Evolutionary conservation across 2,113 vertebrate genomes (phyloP).

Genomic region (Amphiprion percula): DNA sequence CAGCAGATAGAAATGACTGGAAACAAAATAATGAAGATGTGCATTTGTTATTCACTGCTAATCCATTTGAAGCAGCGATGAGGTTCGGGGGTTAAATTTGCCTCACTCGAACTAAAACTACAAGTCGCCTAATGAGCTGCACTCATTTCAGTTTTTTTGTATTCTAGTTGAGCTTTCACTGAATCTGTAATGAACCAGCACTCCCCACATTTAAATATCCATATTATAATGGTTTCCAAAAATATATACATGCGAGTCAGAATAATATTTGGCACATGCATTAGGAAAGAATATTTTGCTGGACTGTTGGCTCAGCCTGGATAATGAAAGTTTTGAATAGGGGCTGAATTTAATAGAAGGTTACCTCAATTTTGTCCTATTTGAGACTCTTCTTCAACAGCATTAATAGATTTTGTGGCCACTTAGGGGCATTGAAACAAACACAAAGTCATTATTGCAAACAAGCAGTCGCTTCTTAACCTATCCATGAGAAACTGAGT

Average conservation of each 20-base stretch:
- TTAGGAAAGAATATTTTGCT: neutral
- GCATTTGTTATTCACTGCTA: constrained; percentile 15
- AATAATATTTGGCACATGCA: neutral
- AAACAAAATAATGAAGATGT: constrained; percentile 20
- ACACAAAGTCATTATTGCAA: no score
- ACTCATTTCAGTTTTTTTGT: neutral
- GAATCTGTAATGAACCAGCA: neutral
- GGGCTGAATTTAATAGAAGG: neutral
- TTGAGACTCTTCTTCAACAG: no score
- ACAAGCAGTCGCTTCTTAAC: no score
- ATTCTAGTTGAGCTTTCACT: neutral
- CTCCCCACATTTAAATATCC: neutral
- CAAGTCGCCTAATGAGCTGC: neutral
- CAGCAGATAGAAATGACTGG: constrained; percentile 26
- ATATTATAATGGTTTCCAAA: neutral
- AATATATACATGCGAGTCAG: neutral
- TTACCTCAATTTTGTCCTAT: no score
- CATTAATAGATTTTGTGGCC: no score
- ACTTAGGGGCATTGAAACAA: no score
- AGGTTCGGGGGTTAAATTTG: neutral
- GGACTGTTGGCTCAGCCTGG: neutral
- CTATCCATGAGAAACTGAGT: no score
- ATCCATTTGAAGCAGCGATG: constrained; percentile 21
- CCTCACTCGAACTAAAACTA: constrained; percentile 2
- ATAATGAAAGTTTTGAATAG: neutral